These are phyloP conservation scores for Charaxes varanes DNA, from an alignment of 1,140 invertebrate genomes.

Conservation along the genomic window DNA sequence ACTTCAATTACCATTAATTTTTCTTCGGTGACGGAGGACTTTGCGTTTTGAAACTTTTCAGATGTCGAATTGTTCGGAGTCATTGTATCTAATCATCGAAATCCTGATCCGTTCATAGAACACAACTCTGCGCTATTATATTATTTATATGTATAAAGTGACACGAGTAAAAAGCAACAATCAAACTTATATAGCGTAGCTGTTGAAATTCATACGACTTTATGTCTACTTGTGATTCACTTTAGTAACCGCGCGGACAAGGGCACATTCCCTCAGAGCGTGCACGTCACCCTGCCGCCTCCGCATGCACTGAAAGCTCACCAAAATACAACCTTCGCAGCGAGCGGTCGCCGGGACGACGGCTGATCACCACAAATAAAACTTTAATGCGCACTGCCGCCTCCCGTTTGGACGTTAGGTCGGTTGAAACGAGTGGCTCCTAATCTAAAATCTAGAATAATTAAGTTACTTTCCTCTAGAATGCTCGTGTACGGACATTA, in stretches of 20 bases:
- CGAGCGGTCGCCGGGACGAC: slow-evolving; percentile 55
- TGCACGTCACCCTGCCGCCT: slow-evolving; percentile 25
- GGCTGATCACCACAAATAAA: slow-evolving; percentile 64
- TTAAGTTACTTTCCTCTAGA: too few species aligned
- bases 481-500: too few species aligned
- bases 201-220: too few species aligned
- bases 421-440: too few species aligned
- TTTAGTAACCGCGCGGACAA: slow-evolving; percentile 26
- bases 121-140: too few species aligned
- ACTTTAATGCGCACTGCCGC: slow-evolving; percentile 47
- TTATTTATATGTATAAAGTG: too few species aligned
- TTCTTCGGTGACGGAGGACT: slow-evolving; percentile 58
- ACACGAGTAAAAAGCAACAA: too few species aligned
- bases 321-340: slow-evolving; percentile 57
- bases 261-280: too few species aligned
- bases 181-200: too few species aligned
- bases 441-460: too few species aligned
- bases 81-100: slow-evolving; percentile 31
- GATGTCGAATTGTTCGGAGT: slow-evolving; percentile 51
- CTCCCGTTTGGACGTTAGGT: slow-evolving; percentile 10
- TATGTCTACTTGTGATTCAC: too few species aligned
- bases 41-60: slow-evolving; percentile 46
- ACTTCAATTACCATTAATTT: slow-evolving; percentile 55
- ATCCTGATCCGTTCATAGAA: not conserved
- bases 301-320: slow-evolving; percentile 50